These are phyloP conservation scores for Novumbra hubbsi DNA, from an alignment of 2,797 vertebrate genomes.

Conservation along the genomic window DNA sequence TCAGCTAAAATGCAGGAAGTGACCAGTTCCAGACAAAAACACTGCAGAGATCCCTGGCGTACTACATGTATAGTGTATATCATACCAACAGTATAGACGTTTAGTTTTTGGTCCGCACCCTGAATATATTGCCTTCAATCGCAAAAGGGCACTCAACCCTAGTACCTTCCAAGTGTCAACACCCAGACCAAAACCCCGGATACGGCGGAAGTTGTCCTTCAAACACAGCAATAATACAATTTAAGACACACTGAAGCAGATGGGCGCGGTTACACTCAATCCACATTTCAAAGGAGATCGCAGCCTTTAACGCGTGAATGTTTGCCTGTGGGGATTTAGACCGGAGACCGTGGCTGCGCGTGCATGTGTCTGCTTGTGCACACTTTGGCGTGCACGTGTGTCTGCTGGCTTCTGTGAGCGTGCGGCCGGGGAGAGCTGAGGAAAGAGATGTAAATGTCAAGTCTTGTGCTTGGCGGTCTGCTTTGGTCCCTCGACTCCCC, in stretches of 20 bases:
- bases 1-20: no score
- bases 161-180: background rate
- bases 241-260: background rate
- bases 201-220: background rate
- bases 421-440: background rate
- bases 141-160: no score
- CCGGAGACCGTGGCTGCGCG: background rate
- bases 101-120: no score
- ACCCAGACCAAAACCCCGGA: background rate
- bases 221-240: background rate
- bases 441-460: conserved; percentile 52
- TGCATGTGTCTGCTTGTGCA: background rate
- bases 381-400: background rate
- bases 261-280: background rate
- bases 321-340: background rate
- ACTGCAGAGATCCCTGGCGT: no score
- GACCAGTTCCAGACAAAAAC: no score
- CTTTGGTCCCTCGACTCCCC: background rate
- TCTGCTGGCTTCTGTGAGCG: conserved; percentile 11
- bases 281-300: background rate
- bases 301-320: background rate
- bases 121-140: no score
- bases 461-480: conserved; percentile 15
- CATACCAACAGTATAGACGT: no score
- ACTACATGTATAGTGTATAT: no score